Evolutionary conservation across 1,140 invertebrate genomes (phyloP), one percentile per base, ranked within the genome.

Genomic region (Zaprionus lachaisei): DNA sequence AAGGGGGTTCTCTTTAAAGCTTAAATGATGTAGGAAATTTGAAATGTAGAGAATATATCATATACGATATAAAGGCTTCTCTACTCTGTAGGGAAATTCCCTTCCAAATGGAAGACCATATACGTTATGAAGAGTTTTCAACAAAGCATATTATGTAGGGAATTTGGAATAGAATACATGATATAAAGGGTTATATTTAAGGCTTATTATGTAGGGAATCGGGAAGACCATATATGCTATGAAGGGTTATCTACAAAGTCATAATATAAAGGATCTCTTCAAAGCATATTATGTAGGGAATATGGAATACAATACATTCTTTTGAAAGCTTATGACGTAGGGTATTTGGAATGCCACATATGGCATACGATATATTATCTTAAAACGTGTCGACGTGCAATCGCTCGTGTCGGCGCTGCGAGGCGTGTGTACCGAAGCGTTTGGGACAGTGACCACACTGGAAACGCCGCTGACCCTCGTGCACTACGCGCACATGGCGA

Each of bases 391-490:
- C 61, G 26, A 74, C 70, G 24, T 92, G 91, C 6, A 92, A 26
- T 4, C 81, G 83, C 64, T 92, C 91, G 68, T 92, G 91, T 0
- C 91, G 84, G 26, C 89, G 22, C 69, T 92, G 83, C 0, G 91
- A 91, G 58, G 84, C 84, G n/a, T 92, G 91, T 0, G 91, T 92
- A 0, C 86, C 86, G 28, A 92, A 92, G 20, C 82, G 64, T 44
- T 92, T 92, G 9, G 82, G 56, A 20, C 91, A 92, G 37, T 81
- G 77, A 0, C 62, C 73, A 60, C 91, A 92, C 54, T 84, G 70
- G 34, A 83, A 92, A 0, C 91, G 73, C 1, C 91, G 66, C 60
- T 91, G 81, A 0, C 91, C 91, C 63, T 92, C 91, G 49, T 92
- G 91, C 0, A 92, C 86, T 0, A 92, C 91, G 0, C 87, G 80